Evolutionary conservation across 2,888 invertebrate genomes (phyloP).

Genomic region (Cepaea hortensis): DNA sequence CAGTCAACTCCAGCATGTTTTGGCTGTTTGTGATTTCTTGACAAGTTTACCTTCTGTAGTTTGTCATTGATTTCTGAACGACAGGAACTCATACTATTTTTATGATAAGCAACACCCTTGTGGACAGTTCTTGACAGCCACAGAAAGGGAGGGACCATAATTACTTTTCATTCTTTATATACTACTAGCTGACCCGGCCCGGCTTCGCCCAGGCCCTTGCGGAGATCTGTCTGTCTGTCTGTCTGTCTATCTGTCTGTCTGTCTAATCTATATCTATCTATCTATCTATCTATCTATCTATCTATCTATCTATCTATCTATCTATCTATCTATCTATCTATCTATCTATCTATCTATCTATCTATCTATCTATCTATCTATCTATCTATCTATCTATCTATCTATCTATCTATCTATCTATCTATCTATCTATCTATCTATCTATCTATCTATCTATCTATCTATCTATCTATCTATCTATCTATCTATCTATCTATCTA

Average conservation of each 20-base stretch:
- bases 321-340: conserved; percentile 5
- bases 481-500: conserved; percentile 19
- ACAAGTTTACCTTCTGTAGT: too few relatives aligned
- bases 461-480: conserved; percentile 19
- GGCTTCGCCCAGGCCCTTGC: too few relatives aligned
- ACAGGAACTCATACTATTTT: too few relatives aligned
- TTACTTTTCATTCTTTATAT: too few relatives aligned
- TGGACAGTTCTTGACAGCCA: too few relatives aligned
- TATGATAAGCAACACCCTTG: too few relatives aligned
- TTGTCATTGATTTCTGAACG: too few relatives aligned
- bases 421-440: conserved; percentile 19
- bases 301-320: conserved; percentile 6
- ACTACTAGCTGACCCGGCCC: too few relatives aligned
- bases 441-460: conserved; percentile 19
- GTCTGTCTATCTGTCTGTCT: neutral
- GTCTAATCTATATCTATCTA: neutral
- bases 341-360: conserved; percentile 19
- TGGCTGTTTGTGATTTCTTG: too few relatives aligned
- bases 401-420: conserved; percentile 19
- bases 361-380: conserved; percentile 19
- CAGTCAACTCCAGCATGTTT: too few relatives aligned
- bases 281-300: neutral
- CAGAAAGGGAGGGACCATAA: too few relatives aligned
- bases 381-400: conserved; percentile 19
- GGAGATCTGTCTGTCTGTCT: neutral